Evolutionary conservation across 2,888 invertebrate species (phyloP), one percentile per base, ranked within the genome.

Genomic region (Parascotia fuliginaria): DNA sequence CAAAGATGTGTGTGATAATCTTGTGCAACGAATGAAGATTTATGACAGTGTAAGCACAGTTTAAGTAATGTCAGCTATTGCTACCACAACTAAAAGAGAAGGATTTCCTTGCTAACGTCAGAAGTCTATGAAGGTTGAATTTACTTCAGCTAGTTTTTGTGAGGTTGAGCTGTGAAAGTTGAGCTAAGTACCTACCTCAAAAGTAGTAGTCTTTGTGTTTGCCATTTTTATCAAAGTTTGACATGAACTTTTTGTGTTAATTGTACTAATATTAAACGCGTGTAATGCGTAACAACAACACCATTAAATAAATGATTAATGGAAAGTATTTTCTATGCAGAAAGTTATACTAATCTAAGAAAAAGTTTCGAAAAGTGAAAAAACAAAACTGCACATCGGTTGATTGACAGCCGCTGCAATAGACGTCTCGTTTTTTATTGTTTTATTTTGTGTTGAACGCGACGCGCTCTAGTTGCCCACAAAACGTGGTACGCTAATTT

Each of bases 311-410:
- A 53, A 58, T 67, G 71, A 77, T 77, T 74, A 67, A 70, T 78
- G 79, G 79, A 82, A 83, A 82, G 82, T 81, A 73, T 76, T 75
- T 73, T 65, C 70, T 61, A 67, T 45, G 53, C 73, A 74, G 75
- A 79, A 77, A 79, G 77, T 79, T 71, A 59, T 61, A 52, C 55
- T 65, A 55, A 57, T 52, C 54, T 53, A 46, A 65, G 74, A 74
- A 76, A 79, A 75, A 73, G 74, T 65, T 64, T 46, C 44, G 53
- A 73, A 73, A 75, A 72, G 69, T 53, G 66, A 64, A 68, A 13
- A 71, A 79, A 75, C 65, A 66, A 78, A 70, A 64, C 51, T 68
- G 60, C 64, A 71, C 65, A 57, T 67, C 71, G 73, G 65, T 72
- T 69, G 66, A 72, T 75, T 72, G 77, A 73, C 68, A 70, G 70